Conservation (phyloP, 1,140 invertebrate genomes). For the Meteorus sp. region DNA sequence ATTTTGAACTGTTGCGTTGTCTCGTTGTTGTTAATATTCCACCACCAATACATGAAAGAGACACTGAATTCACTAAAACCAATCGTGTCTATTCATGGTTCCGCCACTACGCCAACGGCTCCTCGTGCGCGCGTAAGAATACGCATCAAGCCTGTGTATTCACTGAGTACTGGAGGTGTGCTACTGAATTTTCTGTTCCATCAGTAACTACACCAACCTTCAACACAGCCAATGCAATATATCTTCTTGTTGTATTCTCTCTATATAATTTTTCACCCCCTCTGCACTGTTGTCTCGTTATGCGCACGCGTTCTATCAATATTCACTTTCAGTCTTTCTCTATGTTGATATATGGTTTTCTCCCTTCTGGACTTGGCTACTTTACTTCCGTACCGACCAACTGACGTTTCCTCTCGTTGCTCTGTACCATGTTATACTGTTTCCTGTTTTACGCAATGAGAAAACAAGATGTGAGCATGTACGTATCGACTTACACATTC, state of each 20-base stretch:
- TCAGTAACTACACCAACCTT: background rate
- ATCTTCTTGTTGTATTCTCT: no score
- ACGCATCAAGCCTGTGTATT: constrained; percentile 7
- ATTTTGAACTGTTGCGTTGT: background rate
- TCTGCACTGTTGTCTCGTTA: background rate
- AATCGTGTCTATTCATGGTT: constrained; percentile 26
- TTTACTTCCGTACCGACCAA: constrained; percentile 1
- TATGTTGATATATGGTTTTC: constrained; percentile 7
- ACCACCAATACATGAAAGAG: no score
- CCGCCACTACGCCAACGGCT: background rate
- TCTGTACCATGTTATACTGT: background rate
- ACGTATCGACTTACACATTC: background rate
- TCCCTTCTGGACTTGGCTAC: background rate
- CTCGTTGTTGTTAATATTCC: background rate
- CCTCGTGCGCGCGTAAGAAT: background rate
- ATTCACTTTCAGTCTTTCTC: background rate
- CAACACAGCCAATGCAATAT: no score
- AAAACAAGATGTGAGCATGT: no score
- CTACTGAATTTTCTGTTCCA: constrained; percentile 7
- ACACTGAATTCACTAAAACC: constrained; percentile 22
- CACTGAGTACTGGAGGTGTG: constrained; percentile 14
- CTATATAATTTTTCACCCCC: background rate
- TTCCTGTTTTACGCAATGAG: constrained; percentile 22
- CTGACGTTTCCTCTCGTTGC: background rate
- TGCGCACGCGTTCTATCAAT: constrained; percentile 4